phyloP scores from a whole-genome alignment of 2,888 invertebrate genomes.

The Lottia gigantea region DNA sequence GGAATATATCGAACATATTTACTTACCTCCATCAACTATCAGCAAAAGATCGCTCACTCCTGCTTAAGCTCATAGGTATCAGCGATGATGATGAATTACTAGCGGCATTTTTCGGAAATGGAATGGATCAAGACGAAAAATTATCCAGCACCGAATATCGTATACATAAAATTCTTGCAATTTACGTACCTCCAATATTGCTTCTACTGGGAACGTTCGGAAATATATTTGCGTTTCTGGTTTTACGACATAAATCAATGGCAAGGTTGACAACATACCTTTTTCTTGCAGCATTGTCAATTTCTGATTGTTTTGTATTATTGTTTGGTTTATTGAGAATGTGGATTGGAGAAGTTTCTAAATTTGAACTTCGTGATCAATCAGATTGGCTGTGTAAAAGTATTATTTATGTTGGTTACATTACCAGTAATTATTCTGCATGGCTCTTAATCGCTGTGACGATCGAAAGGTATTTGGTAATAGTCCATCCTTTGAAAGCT shows the following conservation, averaged over 20 bases:
- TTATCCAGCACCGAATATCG: constrained; percentile 42
- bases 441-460: constrained; percentile 57
- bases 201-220: constrained; percentile 63
- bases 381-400: constrained; percentile 57
- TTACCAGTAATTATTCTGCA: constrained; percentile 59
- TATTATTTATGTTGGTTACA: constrained; percentile 51
- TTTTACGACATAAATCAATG: constrained; percentile 57
- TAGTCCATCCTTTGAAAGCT: constrained; percentile 53
- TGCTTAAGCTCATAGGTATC: constrained; percentile 20
- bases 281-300: constrained; percentile 58
- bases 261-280: constrained; percentile 59
- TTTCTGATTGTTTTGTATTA: constrained; percentile 62
- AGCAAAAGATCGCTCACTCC: constrained; percentile 12
- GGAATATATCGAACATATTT: constrained; percentile 20
- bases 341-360: constrained; percentile 62
- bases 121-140: constrained; percentile 24
- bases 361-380: constrained; percentile 44
- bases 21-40: constrained; percentile 19
- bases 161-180: constrained; percentile 47
- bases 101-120: constrained; percentile 13
- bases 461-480: constrained; percentile 54
- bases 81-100: constrained; percentile 18
- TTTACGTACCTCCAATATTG: constrained; percentile 59
- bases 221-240: constrained; percentile 59
- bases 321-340: constrained; percentile 56